Evolutionary conservation across 1,140 invertebrate species (phyloP), one percentile per base, ranked within the genome.

Genomic region (Solenopsis fugax): DNA sequence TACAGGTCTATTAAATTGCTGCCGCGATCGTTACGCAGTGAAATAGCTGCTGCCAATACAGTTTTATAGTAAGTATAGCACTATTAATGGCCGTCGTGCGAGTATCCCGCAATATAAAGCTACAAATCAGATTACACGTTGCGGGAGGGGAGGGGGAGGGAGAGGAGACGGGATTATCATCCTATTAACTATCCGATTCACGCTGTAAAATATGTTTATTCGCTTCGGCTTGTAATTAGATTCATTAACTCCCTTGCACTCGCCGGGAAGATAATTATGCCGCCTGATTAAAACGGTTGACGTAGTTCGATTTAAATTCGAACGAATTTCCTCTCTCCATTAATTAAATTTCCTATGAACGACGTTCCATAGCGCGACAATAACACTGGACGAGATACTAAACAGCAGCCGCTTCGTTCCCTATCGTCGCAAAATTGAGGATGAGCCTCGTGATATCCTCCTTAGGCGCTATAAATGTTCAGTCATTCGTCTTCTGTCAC

Each of bases 1-100:
- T 91, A 91, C 87, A 88, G 54, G 80, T 50, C 86, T 88, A 91
- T 91, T 91, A 90, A 90, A 90, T 90, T 88, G 82, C 77, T 45
- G 56, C 77, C 62, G 86, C 81, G 82, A 90, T 91, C 89, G 81
- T 88, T 91, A 90, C 58, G 54, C 29, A 67, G 6, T 82, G 37
- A 86, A 90, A 85, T 60, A 52, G n/a, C 77, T 78, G n/a, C 77
- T 78, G 82, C 77, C 82, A 86, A 88, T 91, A 71, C 64, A 82
- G 58, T 84, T 81, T 81, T 87, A 75, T 85, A 48, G 48, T 87
- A 87, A 87, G 80, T 84, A 87, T 45, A 72, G 52, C 41, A 1
- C 58, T 72, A 87, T 86, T 69, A 78, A 78, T 80, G 41, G 52
- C 1, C 45, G 54, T 77, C 82, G 82, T 48, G 82, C 48, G 60